phyloP scores from a whole-genome alignment of 2,113 vertebrate genomes.

The Pleuronectes platessa region DNA sequence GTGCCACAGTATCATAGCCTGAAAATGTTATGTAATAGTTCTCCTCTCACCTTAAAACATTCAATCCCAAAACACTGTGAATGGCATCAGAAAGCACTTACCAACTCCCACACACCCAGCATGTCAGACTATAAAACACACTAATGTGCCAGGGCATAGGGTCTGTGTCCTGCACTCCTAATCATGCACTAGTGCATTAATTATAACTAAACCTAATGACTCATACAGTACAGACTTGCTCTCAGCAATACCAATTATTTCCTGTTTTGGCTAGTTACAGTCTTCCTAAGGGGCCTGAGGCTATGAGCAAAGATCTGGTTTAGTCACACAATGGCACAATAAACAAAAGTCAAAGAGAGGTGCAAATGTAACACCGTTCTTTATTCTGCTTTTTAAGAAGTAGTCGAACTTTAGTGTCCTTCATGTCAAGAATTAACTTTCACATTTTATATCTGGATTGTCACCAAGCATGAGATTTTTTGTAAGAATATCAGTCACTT shows the following conservation, averaged over 20 bases:
- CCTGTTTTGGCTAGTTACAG: slow-evolving; percentile 46
- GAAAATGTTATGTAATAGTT: background rate
- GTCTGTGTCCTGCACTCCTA: slow-evolving; percentile 57
- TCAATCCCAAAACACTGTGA: slow-evolving; percentile 6
- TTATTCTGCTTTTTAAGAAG: background rate
- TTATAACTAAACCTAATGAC: slow-evolving; percentile 71
- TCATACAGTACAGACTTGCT: slow-evolving; percentile 29
- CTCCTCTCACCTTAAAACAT: slow-evolving; percentile 17
- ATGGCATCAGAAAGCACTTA: slow-evolving; percentile 34
- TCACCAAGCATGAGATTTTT: background rate
- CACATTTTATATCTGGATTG: background rate
- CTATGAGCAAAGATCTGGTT: slow-evolving; percentile 45
- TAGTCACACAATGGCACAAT: slow-evolving; percentile 35
- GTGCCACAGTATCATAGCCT: background rate
- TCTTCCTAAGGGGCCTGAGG: slow-evolving; percentile 24
- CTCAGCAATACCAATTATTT: slow-evolving; percentile 68
- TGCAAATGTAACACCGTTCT: background rate
- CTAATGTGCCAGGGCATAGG: slow-evolving; percentile 48
- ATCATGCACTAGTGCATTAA: slow-evolving; percentile 68
- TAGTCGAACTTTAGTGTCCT: background rate
- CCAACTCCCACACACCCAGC: background rate
- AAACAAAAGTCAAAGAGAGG: slow-evolving; percentile 13
- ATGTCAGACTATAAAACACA: slow-evolving; percentile 51
- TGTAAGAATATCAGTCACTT: no score
- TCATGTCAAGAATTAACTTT: background rate